These are phyloP conservation scores for Phataginus tetradactyla DNA, from an alignment of 2,797 vertebrate species.

Conservation along the genomic window DNA sequence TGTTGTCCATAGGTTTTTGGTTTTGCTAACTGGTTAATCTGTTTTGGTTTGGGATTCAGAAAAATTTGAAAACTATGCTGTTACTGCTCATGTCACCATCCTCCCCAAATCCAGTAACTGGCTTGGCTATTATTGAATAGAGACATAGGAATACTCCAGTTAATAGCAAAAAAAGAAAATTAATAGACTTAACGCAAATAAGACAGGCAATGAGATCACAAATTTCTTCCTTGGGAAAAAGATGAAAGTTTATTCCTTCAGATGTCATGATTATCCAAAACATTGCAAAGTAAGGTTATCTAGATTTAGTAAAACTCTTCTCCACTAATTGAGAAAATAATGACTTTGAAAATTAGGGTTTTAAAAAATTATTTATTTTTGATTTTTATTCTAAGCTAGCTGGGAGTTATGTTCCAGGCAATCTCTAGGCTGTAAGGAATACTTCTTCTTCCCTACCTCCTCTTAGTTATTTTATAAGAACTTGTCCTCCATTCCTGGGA, in stretches of 20 bases:
- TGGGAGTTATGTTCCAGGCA: not conserved
- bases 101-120: not conserved
- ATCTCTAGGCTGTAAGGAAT: not conserved
- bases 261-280: not conserved
- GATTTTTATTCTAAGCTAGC: not conserved
- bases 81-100: not conserved
- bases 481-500: not conserved
- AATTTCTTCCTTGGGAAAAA: not conserved
- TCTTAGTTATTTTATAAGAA: not conserved
- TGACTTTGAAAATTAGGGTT: not conserved
- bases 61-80: slow-evolving; percentile 4
- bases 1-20: not conserved
- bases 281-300: not conserved
- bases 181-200: not conserved
- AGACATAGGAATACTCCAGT: not conserved
- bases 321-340: not conserved
- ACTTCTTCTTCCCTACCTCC: not conserved
- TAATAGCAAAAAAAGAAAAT: slow-evolving; percentile 20
- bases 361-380: not conserved
- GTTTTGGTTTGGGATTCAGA: not conserved
- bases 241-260: not conserved
- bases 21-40: not conserved
- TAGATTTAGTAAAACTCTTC: not conserved
- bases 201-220: not conserved
- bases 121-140: slow-evolving; percentile 43